Conservation (phyloP, 2,888 invertebrate genomes). For the Lordiphosa andalusiaca region DNA sequence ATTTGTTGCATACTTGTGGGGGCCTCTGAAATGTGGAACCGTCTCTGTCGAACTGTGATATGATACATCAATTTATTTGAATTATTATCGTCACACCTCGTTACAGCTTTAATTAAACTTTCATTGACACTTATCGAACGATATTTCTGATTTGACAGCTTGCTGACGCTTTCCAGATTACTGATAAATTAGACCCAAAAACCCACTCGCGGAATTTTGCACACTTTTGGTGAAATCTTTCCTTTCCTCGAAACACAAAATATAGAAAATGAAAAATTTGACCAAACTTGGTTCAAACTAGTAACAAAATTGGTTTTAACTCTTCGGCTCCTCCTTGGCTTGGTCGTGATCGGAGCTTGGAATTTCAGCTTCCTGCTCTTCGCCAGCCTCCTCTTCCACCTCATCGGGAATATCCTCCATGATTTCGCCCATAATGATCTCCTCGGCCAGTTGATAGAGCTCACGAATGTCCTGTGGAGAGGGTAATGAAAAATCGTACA, state of each 20-base stretch:
- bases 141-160: conserved; percentile 12
- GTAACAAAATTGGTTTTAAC: background rate
- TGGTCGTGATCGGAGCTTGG: conserved; percentile 6
- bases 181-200: too few relatives aligned
- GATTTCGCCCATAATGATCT: conserved; percentile 82
- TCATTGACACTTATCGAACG: conserved; percentile 48
- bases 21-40: conserved; percentile 22
- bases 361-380: conserved; percentile 33
- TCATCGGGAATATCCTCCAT: conserved; percentile 44
- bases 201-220: too few relatives aligned
- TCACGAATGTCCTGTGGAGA: conserved; percentile 82
- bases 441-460: conserved; percentile 83
- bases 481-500: background rate
- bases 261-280: conserved; percentile 22
- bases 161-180: conserved; percentile 11
- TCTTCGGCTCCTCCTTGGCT: background rate
- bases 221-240: too few relatives aligned
- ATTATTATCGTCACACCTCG: conserved; percentile 44
- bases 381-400: conserved; percentile 32
- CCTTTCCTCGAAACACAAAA: background rate
- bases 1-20: conserved; percentile 52
- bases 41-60: background rate
- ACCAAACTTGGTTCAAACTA: conserved; percentile 26
- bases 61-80: conserved; percentile 23
- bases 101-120: conserved; percentile 59